Conservation (phyloP, 2,888 invertebrate species). For the Odontomyia ornata region DNA sequence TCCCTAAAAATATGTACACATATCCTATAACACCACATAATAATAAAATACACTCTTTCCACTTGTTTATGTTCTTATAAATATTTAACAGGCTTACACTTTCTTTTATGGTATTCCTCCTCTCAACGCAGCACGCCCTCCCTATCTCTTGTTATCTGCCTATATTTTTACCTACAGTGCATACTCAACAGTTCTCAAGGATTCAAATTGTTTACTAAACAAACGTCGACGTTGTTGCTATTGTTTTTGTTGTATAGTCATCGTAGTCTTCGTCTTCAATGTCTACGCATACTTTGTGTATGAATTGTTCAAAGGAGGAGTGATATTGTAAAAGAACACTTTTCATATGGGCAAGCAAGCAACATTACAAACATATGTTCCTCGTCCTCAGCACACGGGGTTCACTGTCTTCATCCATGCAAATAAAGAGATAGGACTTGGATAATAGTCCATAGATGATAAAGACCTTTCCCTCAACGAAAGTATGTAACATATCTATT, state of each 20-base stretch:
- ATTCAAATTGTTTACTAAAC: constrained; percentile 20
- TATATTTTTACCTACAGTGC: background rate
- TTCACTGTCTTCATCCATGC: too few species aligned
- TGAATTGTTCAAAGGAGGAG: background rate
- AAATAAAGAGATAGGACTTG: too few species aligned
- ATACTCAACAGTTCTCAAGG: background rate
- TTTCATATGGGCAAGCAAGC: background rate
- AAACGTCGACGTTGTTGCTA: background rate
- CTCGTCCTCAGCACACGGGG: background rate
- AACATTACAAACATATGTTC: background rate
- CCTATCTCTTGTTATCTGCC: too few species aligned
- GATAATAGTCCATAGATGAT: background rate
- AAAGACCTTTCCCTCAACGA: background rate
- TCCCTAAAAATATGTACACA: too few species aligned
- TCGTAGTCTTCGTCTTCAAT: too few species aligned
- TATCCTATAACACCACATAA: too few species aligned
- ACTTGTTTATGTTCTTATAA: background rate
- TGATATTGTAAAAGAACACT: background rate
- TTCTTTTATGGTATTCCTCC: background rate
- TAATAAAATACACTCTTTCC: too few species aligned
- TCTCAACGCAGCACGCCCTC: too few species aligned
- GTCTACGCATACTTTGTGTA: too few species aligned
- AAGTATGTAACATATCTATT: background rate
- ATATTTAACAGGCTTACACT: constrained; percentile 8
- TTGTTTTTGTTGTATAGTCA: too few species aligned